Conservation (phyloP, 2,797 vertebrate genomes). For the Sardinella longiceps region DNA sequence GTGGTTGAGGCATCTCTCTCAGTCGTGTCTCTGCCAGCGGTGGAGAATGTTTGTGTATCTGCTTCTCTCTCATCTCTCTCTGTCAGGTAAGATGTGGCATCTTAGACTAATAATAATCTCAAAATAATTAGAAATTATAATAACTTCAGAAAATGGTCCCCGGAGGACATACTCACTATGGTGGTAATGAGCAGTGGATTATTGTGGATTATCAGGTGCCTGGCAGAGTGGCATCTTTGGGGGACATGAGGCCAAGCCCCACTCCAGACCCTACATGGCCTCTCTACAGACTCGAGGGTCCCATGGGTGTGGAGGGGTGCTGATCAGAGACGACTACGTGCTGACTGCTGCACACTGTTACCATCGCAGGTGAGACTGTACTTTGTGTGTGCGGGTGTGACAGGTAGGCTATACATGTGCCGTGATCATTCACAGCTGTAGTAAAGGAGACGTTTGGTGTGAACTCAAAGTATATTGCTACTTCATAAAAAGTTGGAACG, state of each 20-base stretch:
- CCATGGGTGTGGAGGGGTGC: too few species aligned
- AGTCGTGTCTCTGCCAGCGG: background rate
- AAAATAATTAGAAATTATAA: background rate
- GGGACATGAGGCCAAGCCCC: conserved; percentile 60
- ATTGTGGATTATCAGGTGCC: background rate
- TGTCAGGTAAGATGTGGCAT: conserved; percentile 58
- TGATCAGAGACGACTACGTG: too few species aligned
- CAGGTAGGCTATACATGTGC: too few species aligned
- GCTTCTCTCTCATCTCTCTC: conserved; percentile 44
- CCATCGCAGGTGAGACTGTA: conserved; percentile 31
- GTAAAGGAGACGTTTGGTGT: too few species aligned
- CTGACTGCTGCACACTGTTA: conserved; percentile 70
- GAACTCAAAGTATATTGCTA: too few species aligned
- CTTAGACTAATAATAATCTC: too few species aligned
- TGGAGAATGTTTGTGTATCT: conserved; percentile 42
- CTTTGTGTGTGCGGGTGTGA: background rate
- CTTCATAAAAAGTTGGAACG: too few species aligned
- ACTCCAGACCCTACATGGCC: too few species aligned
- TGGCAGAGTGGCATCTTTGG: conserved; percentile 60
- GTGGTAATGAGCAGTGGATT: background rate
- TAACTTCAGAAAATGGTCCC: too few species aligned
- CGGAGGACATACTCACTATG: too few species aligned
- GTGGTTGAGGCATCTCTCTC: too few species aligned
- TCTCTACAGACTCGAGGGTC: conserved; percentile 70
- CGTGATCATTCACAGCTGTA: too few species aligned